phyloP scores from a whole-genome alignment of 2,888 invertebrate genomes.

The Acanthoscelides obtectus region DNA sequence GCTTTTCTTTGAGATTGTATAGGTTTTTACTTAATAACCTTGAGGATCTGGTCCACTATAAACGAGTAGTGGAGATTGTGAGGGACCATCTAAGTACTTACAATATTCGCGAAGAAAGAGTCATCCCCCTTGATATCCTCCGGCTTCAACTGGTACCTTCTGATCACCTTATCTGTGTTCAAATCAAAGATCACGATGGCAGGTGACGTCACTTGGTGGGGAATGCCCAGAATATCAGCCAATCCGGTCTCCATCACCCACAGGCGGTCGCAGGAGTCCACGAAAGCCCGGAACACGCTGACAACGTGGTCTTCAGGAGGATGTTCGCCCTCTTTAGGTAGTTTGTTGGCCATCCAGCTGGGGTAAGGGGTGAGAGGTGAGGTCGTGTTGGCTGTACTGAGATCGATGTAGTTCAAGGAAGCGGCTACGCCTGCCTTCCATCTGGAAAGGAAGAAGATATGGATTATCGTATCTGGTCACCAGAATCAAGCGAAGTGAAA shows the following conservation, averaged over 20 bases:
- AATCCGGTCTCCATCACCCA: constrained; percentile 81
- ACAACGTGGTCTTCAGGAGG: constrained; percentile 57
- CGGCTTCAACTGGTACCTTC: constrained; percentile 65
- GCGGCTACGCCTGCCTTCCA: constrained; percentile 68
- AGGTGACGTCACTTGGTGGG: constrained; percentile 59
- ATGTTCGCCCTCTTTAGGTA: constrained; percentile 57
- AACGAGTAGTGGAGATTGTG: too few relatives aligned
- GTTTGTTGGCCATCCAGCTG: constrained; percentile 70
- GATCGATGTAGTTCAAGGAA: constrained; percentile 62
- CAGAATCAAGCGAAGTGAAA: too few relatives aligned
- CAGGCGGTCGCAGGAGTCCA: constrained; percentile 73
- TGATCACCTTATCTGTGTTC: constrained; percentile 67
- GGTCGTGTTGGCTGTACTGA: constrained; percentile 59
- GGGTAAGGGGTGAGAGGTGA: constrained; percentile 68
- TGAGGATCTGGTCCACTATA: too few relatives aligned
- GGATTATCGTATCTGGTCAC: too few relatives aligned
- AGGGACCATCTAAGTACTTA: too few relatives aligned
- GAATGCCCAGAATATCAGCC: constrained; percentile 65
- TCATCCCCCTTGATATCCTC: constrained; percentile 68
- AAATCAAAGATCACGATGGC: constrained; percentile 69
- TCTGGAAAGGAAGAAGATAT: constrained; percentile 40
- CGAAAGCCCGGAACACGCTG: constrained; percentile 68
- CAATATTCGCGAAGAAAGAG: constrained; percentile 77
- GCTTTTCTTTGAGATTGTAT: too few relatives aligned
- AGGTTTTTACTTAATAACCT: too few relatives aligned